Percentiles rank a stretch among this genome's conserved stretches.
These are phyloP conservation scores for Euura saliciscinereae DNA, from an alignment of 1,140 invertebrate species.

Conservation along the genomic window DNA sequence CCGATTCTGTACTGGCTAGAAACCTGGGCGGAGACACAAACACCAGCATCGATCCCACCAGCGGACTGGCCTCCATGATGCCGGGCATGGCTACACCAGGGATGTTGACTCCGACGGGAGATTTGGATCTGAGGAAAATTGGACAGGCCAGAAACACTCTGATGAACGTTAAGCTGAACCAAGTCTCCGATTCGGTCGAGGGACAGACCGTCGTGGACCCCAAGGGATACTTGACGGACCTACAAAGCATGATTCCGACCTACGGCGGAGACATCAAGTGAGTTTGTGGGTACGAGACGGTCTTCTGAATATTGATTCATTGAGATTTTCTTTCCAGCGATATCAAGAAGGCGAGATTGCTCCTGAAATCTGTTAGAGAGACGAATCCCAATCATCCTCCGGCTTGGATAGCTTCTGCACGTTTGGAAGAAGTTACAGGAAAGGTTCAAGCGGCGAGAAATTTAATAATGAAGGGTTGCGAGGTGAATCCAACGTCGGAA, in stretches of 20 bases:
- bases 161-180: slow-evolving; percentile 98
- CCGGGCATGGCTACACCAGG: slow-evolving; percentile 80
- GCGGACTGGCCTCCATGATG: slow-evolving; percentile 83
- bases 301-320: background rate
- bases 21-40: slow-evolving; percentile 86
- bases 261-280: slow-evolving; percentile 97
- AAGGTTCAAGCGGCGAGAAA: slow-evolving; percentile 97
- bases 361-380: slow-evolving; percentile 96
- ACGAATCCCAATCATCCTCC: slow-evolving; percentile 99
- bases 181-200: slow-evolving; percentile 97
- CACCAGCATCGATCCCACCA: slow-evolving; percentile 83
- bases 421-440: slow-evolving; percentile 98
- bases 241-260: slow-evolving; percentile 98
- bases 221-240: slow-evolving; percentile 97
- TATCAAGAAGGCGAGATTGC: slow-evolving; percentile 96
- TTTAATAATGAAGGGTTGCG: slow-evolving; percentile 96
- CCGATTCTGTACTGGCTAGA: slow-evolving; percentile 93
- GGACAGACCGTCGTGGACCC: slow-evolving; percentile 99
- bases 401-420: slow-evolving; percentile 99
- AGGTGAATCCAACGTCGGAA: slow-evolving; percentile 95
- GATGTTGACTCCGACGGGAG: slow-evolving; percentile 81
- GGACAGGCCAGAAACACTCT: slow-evolving; percentile 99
- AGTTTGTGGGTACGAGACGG: slow-evolving; percentile 28
- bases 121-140: slow-evolving; percentile 98
- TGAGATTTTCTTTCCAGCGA: slow-evolving; percentile 66